Percentiles rank a stretch among this genome's conserved stretches.
Conservation (phyloP, 1,140 invertebrate genomes). For the Drosophila aff. region DNA sequence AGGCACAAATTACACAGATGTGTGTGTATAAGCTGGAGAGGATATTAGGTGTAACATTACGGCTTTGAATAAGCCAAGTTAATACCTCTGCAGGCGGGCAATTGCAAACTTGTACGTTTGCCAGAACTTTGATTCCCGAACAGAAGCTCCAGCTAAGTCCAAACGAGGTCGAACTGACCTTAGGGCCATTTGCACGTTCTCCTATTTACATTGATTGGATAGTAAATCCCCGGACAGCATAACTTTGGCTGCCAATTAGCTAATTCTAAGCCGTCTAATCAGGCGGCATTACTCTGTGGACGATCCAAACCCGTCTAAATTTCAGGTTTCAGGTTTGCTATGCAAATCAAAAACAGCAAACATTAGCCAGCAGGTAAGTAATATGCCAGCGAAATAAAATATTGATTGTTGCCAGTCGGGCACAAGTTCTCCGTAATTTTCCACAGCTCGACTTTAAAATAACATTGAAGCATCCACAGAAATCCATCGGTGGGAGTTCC, state of each 20-base stretch:
- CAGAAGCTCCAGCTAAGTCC: background rate
- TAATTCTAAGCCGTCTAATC: constrained; percentile 53
- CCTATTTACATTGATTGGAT: constrained; percentile 54
- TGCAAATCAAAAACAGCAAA: constrained; percentile 34
- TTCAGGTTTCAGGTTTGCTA: constrained; percentile 42
- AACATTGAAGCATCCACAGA: constrained; percentile 1
- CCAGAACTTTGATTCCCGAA: constrained; percentile 1
- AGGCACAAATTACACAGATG: constrained; percentile 14
- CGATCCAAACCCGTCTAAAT: constrained; percentile 35
- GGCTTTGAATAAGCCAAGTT: constrained; percentile 2
- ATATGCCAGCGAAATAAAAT: constrained; percentile 7
- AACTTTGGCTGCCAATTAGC: constrained; percentile 50
- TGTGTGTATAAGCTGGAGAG: background rate
- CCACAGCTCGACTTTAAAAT: constrained; percentile 21
- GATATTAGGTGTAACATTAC: background rate
- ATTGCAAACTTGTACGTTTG: constrained; percentile 8
- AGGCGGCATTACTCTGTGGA: constrained; percentile 13
- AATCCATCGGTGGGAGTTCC: background rate
- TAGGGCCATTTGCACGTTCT: constrained; percentile 44
- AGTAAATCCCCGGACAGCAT: constrained; percentile 25
- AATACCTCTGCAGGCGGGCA: constrained; percentile 15
- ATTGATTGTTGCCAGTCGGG: constrained; percentile 5
- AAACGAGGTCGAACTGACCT: constrained; percentile 1
- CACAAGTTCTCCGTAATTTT: constrained; percentile 11
- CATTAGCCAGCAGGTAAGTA: constrained; percentile 13